Base-by-base conservation (phyloP, 2,797 vertebrate genomes). In the Aeoliscus strigatus region DNA sequence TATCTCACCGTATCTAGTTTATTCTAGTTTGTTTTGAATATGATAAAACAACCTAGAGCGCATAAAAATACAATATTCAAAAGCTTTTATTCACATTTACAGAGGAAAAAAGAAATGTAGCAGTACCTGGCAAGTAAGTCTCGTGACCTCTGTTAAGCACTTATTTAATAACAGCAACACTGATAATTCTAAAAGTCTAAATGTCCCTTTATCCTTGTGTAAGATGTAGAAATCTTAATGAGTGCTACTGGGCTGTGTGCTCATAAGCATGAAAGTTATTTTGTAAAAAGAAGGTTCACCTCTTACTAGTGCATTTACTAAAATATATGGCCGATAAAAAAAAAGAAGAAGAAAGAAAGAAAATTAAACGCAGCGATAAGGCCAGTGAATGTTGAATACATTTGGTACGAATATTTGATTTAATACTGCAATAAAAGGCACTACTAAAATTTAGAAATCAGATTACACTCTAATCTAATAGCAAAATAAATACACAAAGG, bases 161-260 rank as follows among this genome's bases (percentile, higher is more conserved):
- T 39, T 59, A 43, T 53, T 63, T 30, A 18, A 44, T 62, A 40
- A 34, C 18, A 31, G 45, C 39, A 56, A 48, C 14, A 66, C 29
- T 33, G 12, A 27, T 42, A 41, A 54, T 58, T 47, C 4, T 15
- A 58, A 55, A 9, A 56, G 56, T 47, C 4, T 14, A 58, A 55
- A 9, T 3, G 2, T 66, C 47, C 32, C 31, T 74, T 75, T 58
- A 72, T 56, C 70, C 36, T 50, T 18, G 14, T 34, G 25, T 37
- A 27, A 53, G 13, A 48, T 66, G 37, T 24, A 51, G n/a, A 47
- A 26, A 51, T 28, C 46, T 25, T 8, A 33, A 27, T 28, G 42
- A 31, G 30, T 43, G 17, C 27, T 50, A n/a, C n/a, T 75, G 80
- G 77, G 63, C 81, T 86, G 79, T 84, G 85, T 83, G 83, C 82